Conservation (phyloP, 2,113 vertebrate species). For the Grus americana region DNA sequence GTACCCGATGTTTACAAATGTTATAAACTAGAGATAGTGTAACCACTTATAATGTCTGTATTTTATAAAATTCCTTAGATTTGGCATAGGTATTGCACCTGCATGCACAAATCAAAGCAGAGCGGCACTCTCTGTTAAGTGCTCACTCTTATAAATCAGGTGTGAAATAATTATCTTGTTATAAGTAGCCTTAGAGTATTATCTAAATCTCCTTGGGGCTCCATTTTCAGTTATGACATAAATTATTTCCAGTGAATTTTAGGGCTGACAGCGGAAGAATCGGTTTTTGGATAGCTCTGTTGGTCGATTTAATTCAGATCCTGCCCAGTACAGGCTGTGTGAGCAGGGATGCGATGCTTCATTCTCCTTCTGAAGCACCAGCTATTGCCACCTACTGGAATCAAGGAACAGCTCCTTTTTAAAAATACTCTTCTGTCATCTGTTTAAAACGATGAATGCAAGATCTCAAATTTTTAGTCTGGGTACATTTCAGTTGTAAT, state of each 20-base stretch:
- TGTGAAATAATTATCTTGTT: not conserved
- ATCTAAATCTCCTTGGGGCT: not conserved
- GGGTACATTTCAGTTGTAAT: not conserved
- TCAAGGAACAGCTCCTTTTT: not conserved
- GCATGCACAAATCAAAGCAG: not conserved
- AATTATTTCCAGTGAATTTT: not conserved
- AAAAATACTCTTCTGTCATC: not conserved
- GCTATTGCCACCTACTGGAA: slow-evolving; percentile 53
- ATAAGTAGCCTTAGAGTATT: not conserved
- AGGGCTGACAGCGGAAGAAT: not conserved
- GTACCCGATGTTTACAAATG: not conserved
- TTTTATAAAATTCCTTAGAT: not conserved
- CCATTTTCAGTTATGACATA: not conserved
- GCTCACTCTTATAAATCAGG: not conserved
- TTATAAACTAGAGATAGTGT: not conserved
- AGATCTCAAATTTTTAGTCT: not conserved
- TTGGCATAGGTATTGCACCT: not conserved
- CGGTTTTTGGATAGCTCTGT: not conserved
- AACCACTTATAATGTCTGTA: not conserved
- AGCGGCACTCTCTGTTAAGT: not conserved
- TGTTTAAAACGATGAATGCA: not conserved
- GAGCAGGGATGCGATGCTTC: not conserved
- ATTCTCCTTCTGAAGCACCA: not conserved
- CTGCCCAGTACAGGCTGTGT: not conserved
- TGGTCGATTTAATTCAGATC: not conserved